Conservation (phyloP, 2,113 vertebrate genomes). For the Pungitius pungitius region DNA sequence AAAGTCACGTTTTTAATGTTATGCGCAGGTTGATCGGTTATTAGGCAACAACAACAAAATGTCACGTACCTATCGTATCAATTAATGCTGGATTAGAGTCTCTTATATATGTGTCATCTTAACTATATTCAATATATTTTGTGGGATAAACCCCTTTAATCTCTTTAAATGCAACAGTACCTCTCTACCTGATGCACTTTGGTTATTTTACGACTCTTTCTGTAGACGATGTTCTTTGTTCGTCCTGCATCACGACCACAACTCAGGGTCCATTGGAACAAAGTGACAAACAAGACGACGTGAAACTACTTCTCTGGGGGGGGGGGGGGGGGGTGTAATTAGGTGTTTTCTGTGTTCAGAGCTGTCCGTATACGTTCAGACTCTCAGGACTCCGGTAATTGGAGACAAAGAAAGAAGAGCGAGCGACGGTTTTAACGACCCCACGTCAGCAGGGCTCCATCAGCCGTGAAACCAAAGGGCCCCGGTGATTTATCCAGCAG, state of each 20-base stretch:
- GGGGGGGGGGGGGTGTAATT: too few relatives aligned
- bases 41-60: neutral
- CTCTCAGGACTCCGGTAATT: conserved; percentile 57
- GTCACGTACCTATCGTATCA: too few relatives aligned
- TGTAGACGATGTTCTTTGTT: too few relatives aligned
- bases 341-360: neutral
- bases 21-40: too few relatives aligned
- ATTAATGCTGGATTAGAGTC: neutral
- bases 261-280: neutral
- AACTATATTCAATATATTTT: neutral
- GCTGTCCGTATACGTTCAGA: conserved; percentile 20
- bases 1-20: neutral
- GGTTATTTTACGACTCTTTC: too few relatives aligned
- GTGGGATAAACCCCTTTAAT: neutral
- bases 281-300: neutral
- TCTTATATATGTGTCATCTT: neutral
- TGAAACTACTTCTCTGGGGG: rapidly evolving
- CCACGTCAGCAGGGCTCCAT: conserved; percentile 75
- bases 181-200: neutral
- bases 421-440: conserved; percentile 64
- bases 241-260: neutral
- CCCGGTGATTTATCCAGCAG: conserved; percentile 84
- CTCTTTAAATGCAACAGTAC: neutral
- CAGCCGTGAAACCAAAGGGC: conserved; percentile 76
- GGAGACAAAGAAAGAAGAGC: conserved; percentile 61